These are phyloP conservation scores for Cyanoderma ruficeps DNA, from an alignment of 2,113 vertebrate species.

Conservation along the genomic window DNA sequence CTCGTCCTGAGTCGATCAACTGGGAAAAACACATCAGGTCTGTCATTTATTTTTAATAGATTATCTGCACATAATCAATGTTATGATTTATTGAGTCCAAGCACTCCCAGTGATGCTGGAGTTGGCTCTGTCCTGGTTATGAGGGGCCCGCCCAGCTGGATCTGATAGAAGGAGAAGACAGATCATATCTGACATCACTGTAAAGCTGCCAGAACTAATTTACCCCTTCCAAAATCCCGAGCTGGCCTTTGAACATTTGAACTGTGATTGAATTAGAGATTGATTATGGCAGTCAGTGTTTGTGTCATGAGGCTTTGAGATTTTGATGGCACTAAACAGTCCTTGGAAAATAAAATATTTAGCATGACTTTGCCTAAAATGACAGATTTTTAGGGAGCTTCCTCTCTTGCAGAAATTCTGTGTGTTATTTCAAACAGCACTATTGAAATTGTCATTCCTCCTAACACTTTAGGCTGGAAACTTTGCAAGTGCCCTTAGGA, in stretches of 20 bases:
- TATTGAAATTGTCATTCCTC: neutral
- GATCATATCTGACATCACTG: neutral
- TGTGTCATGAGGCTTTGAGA: neutral
- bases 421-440: neutral
- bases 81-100: neutral
- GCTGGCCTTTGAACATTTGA: constrained; percentile 11
- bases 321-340: neutral
- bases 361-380: neutral
- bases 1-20: neutral
- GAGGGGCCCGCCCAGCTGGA: neutral
- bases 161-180: constrained; percentile 24
- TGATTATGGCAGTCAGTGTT: neutral
- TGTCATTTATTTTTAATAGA: constrained; percentile 18
- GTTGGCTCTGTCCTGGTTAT: neutral
- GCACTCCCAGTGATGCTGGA: neutral
- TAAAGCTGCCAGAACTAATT: constrained; percentile 24
- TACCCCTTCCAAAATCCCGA: constrained; percentile 24
- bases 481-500: neutral
- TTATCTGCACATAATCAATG: neutral
- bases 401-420: neutral
- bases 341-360: neutral
- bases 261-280: neutral
- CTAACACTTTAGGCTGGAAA: neutral
- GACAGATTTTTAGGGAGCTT: neutral
- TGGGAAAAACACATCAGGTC: neutral